Evolutionary conservation across 1,140 invertebrate species (phyloP), one percentile per base, ranked within the genome.

Genomic region (Bilobella aurantiaca): DNA sequence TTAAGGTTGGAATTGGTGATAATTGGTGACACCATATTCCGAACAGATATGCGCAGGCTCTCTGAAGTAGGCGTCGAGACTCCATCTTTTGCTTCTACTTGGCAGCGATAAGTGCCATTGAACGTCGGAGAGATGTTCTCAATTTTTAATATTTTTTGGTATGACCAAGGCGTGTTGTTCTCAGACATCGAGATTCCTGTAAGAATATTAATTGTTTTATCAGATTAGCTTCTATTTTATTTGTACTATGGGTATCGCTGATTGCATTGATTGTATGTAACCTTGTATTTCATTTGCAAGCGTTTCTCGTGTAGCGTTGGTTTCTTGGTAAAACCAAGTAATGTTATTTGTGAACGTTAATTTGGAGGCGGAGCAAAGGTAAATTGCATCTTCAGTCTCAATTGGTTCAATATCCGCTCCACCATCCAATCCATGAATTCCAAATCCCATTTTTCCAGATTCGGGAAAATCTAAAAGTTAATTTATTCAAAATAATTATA

Each of bases 381-480:
- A 31, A 3, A 28, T 28, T 2, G 66, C 61, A 47, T 47, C 18
- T 42, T 70, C 69, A 0, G 32, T 61, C 25, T 70, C 60, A 25
- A 70, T 58, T 14, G 57, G 18, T 14, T 53, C 42, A 12, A 34
- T 18, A 14, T 8, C 21, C 3, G 49, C 49, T 14, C 23, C 21
- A 5, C 49, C 49, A 23, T 53, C 5, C 16, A 61, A 56, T 14
- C 3, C 32, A 14, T 18, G 34, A 12, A 63, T 61, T 53, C 32
- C 58, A 23, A 59, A 68, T 30, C 53, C 58, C 5, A 37, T 58
- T 2, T 37, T 29, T 30, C 49, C 59, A 53, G 21, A 14, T 12
- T 62, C 66, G 1, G 53, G 46, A 60, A 70, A 67, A 66, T 70
- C 69, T 65, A 58, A 64, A 60, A n/a, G 21, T 8, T n/a, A n/a